Percentiles rank a stretch among this genome's conserved stretches.
Evolutionary conservation across 2,113 vertebrate genomes (phyloP).

Genomic region (Leptocoma aspasia): DNA sequence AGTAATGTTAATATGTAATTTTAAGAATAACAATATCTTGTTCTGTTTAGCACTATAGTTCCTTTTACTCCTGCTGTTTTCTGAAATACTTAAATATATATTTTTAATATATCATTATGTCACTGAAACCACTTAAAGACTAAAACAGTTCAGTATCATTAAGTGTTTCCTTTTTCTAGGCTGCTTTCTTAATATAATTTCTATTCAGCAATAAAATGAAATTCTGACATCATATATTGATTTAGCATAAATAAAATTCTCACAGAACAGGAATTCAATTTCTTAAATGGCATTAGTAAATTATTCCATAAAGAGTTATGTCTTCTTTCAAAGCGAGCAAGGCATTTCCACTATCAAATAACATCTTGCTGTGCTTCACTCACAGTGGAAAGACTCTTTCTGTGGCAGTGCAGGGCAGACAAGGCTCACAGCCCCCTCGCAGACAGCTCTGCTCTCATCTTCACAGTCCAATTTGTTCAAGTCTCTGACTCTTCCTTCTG

Average conservation of each 20-base stretch:
- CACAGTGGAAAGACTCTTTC: background rate
- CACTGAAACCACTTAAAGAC: background rate
- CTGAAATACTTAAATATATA: background rate
- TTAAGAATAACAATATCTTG: background rate
- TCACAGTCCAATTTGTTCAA: background rate
- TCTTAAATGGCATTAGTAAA: conserved; percentile 35
- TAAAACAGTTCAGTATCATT: background rate
- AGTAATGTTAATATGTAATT: background rate
- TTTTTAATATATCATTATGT: background rate
- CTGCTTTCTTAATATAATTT: conserved; percentile 2
- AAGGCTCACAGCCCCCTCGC: fast-evolving
- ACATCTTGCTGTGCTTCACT: background rate
- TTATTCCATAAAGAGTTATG: background rate
- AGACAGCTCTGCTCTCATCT: background rate
- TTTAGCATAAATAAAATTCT: conserved; percentile 55
- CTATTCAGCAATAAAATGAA: background rate
- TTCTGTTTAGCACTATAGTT: background rate
- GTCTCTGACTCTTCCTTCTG: background rate
- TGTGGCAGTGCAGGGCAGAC: background rate
- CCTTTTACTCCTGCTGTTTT: background rate
- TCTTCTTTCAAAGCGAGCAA: background rate
- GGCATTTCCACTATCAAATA: background rate
- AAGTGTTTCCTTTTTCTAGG: conserved; percentile 10
- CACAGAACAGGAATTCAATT: conserved; percentile 24
- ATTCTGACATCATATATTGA: conserved; percentile 53